Evolutionary conservation across 2,113 vertebrate genomes (phyloP).

Genomic region (Chamaetylas fuelleborni): DNA sequence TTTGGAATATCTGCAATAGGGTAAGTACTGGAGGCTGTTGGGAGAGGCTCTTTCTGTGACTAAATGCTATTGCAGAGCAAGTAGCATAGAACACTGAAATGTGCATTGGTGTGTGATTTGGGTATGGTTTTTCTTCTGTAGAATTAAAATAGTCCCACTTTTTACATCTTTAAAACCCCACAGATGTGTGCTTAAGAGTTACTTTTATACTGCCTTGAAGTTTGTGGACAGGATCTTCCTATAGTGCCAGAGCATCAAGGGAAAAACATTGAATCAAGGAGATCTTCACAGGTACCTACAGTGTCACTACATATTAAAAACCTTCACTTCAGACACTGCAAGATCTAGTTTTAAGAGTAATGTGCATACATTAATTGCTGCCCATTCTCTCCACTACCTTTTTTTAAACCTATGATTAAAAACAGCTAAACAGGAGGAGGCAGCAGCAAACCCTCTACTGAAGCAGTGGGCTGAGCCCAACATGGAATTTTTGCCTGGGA

Average conservation of each 20-base stretch:
- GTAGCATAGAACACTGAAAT: neutral
- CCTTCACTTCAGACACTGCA: neutral
- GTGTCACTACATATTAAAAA: neutral
- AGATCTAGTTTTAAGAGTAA: neutral
- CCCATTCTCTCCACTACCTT: neutral
- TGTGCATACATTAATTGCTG: neutral
- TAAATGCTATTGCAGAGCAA: rapidly evolving
- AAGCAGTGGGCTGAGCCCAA: neutral
- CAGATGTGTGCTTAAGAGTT: neutral
- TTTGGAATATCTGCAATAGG: neutral
- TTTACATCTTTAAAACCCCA: neutral
- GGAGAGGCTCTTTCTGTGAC: neutral
- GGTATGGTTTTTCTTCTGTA: neutral
- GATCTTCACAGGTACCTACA: neutral
- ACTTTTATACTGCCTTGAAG: neutral
- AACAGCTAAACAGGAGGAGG: neutral
- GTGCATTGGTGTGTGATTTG: neutral
- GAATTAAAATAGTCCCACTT: neutral
- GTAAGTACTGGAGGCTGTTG: neutral
- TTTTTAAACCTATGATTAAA: neutral
- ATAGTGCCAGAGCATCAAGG: neutral
- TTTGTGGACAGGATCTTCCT: neutral
- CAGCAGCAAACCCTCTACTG: neutral
- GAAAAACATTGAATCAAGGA: neutral
- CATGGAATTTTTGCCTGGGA: neutral